Percentiles rank a stretch among this genome's conserved stretches.
Conservation (phyloP, 2,888 invertebrate species). For the Sisyra nigra region DNA sequence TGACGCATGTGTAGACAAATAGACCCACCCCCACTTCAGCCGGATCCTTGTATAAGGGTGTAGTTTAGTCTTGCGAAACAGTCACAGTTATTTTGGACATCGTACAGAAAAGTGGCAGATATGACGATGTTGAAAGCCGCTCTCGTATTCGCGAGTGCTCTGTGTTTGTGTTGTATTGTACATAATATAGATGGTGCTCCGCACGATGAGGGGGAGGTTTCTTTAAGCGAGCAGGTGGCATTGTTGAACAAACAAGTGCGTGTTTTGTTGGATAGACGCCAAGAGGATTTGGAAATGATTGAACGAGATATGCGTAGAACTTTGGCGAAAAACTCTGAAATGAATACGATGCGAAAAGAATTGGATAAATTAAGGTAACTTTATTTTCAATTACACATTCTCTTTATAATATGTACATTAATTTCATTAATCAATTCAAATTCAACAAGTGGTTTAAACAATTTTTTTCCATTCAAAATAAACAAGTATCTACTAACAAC, state of each 20-base stretch:
- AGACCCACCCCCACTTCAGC: too few relatives aligned
- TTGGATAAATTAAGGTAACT: slow-evolving; percentile 32
- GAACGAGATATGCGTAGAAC: slow-evolving; percentile 33
- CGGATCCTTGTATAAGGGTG: too few relatives aligned
- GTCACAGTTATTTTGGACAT: too few relatives aligned
- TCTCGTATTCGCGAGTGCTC: too few relatives aligned
- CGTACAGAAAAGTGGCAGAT: too few relatives aligned
- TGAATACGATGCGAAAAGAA: slow-evolving; percentile 31
- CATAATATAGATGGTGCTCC: background rate
- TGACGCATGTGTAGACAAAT: too few relatives aligned
- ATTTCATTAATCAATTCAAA: background rate
- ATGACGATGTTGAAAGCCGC: too few relatives aligned
- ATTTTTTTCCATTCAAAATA: too few relatives aligned
- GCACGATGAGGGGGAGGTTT: slow-evolving; percentile 13
- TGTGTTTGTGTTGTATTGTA: background rate
- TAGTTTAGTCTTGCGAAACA: too few relatives aligned
- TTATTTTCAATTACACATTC: slow-evolving; percentile 4
- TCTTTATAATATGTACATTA: background rate
- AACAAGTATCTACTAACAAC: too few relatives aligned
- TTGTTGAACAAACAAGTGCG: slow-evolving; percentile 35
- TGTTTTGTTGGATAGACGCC: slow-evolving; percentile 31
- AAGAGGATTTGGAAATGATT: slow-evolving; percentile 34
- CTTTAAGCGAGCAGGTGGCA: slow-evolving; percentile 28
- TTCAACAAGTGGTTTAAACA: background rate
- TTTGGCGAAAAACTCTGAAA: slow-evolving; percentile 34